phyloP scores from a whole-genome alignment of 2,797 vertebrate genomes.

The Urosaurus nigricauda region DNA sequence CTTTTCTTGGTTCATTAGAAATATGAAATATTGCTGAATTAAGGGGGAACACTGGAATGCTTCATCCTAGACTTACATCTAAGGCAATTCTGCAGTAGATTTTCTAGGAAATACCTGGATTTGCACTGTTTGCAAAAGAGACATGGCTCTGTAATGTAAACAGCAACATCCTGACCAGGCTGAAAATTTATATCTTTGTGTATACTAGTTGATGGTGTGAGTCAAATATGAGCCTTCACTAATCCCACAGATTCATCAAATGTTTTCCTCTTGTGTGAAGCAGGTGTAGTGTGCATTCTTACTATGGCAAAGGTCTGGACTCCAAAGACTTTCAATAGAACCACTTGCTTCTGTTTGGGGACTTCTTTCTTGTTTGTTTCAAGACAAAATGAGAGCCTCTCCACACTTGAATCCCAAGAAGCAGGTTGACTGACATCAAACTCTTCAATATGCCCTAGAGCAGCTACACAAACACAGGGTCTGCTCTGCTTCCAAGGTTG shows the following conservation, averaged over 20 bases:
- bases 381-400: conserved; percentile 2
- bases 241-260: not conserved
- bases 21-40: not conserved
- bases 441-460: not conserved
- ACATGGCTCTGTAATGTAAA: not conserved
- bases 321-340: not conserved
- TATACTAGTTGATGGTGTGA: not conserved
- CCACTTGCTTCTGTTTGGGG: not conserved
- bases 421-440: not conserved
- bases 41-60: not conserved
- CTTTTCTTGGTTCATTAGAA: too few species aligned
- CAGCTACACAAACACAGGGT: not conserved
- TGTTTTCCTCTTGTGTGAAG: not conserved
- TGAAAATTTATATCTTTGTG: not conserved
- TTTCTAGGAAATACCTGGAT: not conserved
- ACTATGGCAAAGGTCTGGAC: not conserved
- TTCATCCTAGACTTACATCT: not conserved
- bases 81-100: not conserved
- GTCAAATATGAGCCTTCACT: not conserved
- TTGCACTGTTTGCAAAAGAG: not conserved
- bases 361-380: not conserved
- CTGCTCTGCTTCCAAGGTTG: not conserved
- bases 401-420: not conserved
- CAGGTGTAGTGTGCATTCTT: not conserved
- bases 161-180: not conserved